phyloP scores from a whole-genome alignment of 2,888 invertebrate species.

The Arge pagana region DNA sequence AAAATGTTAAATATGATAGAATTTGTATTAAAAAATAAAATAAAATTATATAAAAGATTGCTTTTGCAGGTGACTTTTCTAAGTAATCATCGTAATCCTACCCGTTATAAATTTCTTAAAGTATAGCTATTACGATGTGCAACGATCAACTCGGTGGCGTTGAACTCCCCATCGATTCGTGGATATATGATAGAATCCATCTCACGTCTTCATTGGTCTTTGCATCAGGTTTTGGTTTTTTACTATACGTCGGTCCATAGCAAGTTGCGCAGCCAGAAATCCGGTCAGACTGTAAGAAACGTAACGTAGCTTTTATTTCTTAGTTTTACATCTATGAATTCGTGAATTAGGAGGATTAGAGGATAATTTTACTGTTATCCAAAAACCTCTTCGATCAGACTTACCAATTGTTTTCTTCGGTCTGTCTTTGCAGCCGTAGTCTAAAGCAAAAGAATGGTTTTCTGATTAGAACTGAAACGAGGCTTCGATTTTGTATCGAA shows the following conservation, averaged over 20 bases:
- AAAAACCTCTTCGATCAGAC: neutral
- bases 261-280: constrained; percentile 3
- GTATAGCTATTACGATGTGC: too few relatives aligned
- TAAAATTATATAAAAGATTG: constrained; percentile 2
- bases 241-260: neutral
- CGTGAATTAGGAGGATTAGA: neutral
- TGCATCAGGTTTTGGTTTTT: neutral
- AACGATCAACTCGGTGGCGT: too few relatives aligned
- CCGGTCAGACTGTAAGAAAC: constrained; percentile 17
- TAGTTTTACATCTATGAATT: neutral
- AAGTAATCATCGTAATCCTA: constrained; percentile 15
- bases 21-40: neutral
- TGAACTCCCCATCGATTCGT: too few relatives aligned
- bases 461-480: neutral
- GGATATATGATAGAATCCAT: too few relatives aligned
- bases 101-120: constrained; percentile 11
- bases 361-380: neutral
- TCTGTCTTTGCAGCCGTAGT: constrained; percentile 10
- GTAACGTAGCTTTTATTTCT: neutral
- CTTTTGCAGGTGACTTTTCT: neutral
- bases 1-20: neutral
- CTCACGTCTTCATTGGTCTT: too few relatives aligned
- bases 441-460: constrained; percentile 1
- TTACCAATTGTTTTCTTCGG: constrained; percentile 15
- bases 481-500: neutral